Evolutionary conservation across 2,888 invertebrate genomes (phyloP).

Genomic region (Cheilosia soror): DNA sequence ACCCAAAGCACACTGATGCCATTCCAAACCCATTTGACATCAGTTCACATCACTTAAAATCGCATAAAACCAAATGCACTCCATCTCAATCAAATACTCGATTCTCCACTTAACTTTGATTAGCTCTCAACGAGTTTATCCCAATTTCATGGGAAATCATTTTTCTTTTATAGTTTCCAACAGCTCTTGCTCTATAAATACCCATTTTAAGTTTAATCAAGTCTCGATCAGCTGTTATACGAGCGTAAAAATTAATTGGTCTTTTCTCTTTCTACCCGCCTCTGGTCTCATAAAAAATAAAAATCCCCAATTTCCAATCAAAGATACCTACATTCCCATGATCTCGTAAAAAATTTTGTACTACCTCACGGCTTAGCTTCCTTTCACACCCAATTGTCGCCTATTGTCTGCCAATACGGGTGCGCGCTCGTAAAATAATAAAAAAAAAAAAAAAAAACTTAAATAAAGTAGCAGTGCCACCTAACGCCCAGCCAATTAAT

Average conservation of each 20-base stretch:
- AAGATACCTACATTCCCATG: slow-evolving; percentile 51
- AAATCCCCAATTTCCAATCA: slow-evolving; percentile 28
- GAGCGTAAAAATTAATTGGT: slow-evolving; percentile 46
- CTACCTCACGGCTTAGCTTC: slow-evolving; percentile 13
- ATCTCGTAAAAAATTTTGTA: slow-evolving; percentile 63
- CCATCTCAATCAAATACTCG: slow-evolving; percentile 3
- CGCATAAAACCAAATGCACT: background rate
- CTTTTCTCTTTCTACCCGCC: background rate
- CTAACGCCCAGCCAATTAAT: slow-evolving; percentile 25
- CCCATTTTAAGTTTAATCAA: background rate
- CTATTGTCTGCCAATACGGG: slow-evolving; percentile 21
- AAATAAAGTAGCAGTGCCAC: slow-evolving; percentile 15
- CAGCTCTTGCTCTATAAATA: slow-evolving; percentile 15
- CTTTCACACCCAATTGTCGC: slow-evolving; percentile 47
- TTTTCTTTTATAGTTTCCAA: background rate
- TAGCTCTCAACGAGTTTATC: background rate
- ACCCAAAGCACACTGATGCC: background rate
- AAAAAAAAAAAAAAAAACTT: background rate
- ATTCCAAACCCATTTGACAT: background rate
- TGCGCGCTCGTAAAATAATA: slow-evolving; percentile 46
- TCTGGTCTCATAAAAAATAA: slow-evolving; percentile 10
- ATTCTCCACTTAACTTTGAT: slow-evolving; percentile 5
- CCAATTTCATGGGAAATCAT: background rate
- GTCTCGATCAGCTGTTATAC: slow-evolving; percentile 19
- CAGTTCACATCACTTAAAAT: background rate